These are phyloP conservation scores for Eidolon helvum DNA, from an alignment of 2,113 vertebrate species.

Conservation along the genomic window DNA sequence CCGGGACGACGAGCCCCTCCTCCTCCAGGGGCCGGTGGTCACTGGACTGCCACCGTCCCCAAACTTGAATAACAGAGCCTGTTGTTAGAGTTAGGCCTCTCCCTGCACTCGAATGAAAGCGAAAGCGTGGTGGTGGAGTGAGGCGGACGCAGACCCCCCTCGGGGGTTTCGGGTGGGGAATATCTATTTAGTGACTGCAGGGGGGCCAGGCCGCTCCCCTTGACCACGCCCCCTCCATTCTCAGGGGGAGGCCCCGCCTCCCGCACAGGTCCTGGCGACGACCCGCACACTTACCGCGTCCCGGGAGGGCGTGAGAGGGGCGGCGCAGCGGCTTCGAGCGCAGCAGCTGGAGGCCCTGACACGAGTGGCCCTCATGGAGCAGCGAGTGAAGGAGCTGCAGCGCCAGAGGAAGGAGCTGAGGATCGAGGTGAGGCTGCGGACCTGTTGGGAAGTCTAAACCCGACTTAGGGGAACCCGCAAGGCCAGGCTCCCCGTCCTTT, in stretches of 20 bases:
- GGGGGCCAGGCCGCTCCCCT: no score
- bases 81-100: background rate
- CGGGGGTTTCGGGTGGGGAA: background rate
- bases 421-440: slow-evolving; percentile 85
- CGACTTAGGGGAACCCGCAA: background rate
- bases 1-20: background rate
- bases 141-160: background rate
- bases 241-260: slow-evolving; percentile 38
- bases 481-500: background rate
- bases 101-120: background rate
- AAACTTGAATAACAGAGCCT: background rate
- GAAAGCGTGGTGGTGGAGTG: background rate
- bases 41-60: no score
- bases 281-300: accelerated
- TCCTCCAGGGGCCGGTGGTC: background rate
- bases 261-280: background rate
- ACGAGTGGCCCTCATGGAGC: slow-evolving; percentile 82
- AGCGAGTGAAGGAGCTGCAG: slow-evolving; percentile 88
- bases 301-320: slow-evolving; percentile 19
- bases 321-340: background rate
- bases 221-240: background rate
- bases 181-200: background rate
- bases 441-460: background rate
- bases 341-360: slow-evolving; percentile 68
- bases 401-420: slow-evolving; percentile 90